Base-by-base conservation (phyloP, 2,888 invertebrate genomes). In the Dryococelus australis region DNA sequence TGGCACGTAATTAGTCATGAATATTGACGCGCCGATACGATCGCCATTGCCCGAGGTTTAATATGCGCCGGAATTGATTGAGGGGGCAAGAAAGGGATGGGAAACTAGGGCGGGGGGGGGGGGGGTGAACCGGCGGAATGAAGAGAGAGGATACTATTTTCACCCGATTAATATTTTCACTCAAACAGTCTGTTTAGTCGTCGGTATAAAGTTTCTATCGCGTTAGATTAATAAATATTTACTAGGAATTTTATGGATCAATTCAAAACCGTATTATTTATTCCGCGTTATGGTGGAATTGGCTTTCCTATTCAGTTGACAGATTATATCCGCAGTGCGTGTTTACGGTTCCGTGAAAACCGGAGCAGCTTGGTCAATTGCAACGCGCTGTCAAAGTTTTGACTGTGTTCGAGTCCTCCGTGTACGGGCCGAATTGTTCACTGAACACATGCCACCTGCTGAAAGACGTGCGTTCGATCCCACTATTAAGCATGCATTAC, bases 1-100 rank as follows among this genome's bases (percentile, higher is more conserved):
- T 24, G 65, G 65, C 65, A 65, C 65, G 65, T 65, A 65, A 65
- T 65, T 65, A 65, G 65, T 65, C 65, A 65, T 65, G 65, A 65
- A 65, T 65, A 65, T 65, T 65, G 65, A 65, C 65, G 65, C 65
- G 65, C 65, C 24, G 65, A 65, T 65, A 65, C 65, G 65, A 65
- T 65, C 65, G 65, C 65, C 65, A n/a, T n/a, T 8, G 65, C 65
- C 65, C 65, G 65, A 65, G 65, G 65, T 65, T 65, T 65, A 65
- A 65, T 65, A 65, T 65, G 65, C 65, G 20, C 13, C 65, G 6
- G 65, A 65, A 65, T 65, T 65, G 65, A 65, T 65, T 65, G 65
- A 65, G n/a, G 65, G 20, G 24, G 35, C 1, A 4, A 35, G 35
- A 3, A 4, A 4, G 1, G 35, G 35, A 1, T 35, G 35, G 35